Percentiles rank a stretch among this genome's conserved stretches.
Evolutionary conservation across 2,888 invertebrate species (phyloP).

Genomic region (Macrophya alboannulata): DNA sequence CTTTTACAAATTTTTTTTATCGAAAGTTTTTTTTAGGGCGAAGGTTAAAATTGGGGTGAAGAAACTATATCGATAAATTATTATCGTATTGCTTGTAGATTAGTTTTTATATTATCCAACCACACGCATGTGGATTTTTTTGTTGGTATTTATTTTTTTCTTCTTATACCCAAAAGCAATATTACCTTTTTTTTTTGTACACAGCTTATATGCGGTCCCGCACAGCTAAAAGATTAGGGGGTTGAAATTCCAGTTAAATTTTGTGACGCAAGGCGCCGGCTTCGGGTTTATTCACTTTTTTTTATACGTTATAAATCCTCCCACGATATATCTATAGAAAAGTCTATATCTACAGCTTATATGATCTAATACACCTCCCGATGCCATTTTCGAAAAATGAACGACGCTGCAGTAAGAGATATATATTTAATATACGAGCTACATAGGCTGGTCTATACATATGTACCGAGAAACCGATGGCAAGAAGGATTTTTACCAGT

Average conservation of each 20-base stretch:
- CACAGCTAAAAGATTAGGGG: background rate
- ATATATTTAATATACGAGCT: constrained; percentile 33
- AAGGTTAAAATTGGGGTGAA: background rate
- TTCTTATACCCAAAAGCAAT: background rate
- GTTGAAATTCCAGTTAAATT: background rate
- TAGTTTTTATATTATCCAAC: background rate
- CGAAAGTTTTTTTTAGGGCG: background rate
- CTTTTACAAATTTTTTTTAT: background rate
- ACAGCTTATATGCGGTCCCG: background rate
- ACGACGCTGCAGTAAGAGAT: constrained; percentile 29
- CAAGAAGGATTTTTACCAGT: background rate
- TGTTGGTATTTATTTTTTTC: no score
- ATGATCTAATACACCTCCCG: constrained; percentile 37
- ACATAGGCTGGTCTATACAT: background rate
- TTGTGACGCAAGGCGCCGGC: background rate
- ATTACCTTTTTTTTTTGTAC: background rate
- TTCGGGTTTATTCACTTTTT: background rate
- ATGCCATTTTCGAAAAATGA: constrained; percentile 29
- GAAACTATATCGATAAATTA: background rate
- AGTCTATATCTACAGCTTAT: constrained; percentile 48
- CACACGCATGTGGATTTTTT: background rate
- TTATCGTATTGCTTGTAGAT: constrained; percentile 11
- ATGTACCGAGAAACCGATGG: background rate
- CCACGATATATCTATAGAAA: constrained; percentile 55
- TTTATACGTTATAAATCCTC: constrained; percentile 41